phyloP scores from a whole-genome alignment of 2,113 vertebrate genomes.

The Tragelaphus imberbis region DNA sequence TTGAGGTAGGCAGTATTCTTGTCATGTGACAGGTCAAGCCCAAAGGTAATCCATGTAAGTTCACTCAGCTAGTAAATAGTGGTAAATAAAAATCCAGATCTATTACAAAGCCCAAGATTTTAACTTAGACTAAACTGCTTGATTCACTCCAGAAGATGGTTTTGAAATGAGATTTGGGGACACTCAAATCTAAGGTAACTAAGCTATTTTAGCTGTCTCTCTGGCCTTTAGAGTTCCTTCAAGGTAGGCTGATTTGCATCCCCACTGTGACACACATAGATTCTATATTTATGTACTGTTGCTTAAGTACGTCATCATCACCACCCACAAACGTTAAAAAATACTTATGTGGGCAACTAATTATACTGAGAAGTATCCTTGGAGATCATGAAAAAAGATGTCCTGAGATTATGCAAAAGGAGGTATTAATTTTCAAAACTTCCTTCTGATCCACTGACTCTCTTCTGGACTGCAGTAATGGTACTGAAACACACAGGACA shows the following conservation, averaged over 20 bases:
- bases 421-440: not conserved
- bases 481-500: not conserved
- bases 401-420: not conserved
- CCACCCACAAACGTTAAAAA: not conserved
- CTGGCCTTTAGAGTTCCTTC: not conserved
- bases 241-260: not conserved
- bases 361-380: not conserved
- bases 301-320: not conserved
- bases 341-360: not conserved
- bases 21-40: not conserved
- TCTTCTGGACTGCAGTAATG: constrained; percentile 6
- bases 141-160: not conserved
- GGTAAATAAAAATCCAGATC: not conserved
- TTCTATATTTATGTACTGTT: not conserved
- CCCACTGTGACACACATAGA: not conserved
- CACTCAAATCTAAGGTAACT: not conserved
- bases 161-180: not conserved
- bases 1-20: not conserved
- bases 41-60: not conserved
- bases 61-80: not conserved
- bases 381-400: not conserved
- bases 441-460: not conserved
- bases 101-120: not conserved
- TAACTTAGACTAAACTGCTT: not conserved
- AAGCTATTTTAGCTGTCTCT: not conserved